Conservation (phyloP, 2,113 vertebrate species). For the Chunga burmeisteri region DNA sequence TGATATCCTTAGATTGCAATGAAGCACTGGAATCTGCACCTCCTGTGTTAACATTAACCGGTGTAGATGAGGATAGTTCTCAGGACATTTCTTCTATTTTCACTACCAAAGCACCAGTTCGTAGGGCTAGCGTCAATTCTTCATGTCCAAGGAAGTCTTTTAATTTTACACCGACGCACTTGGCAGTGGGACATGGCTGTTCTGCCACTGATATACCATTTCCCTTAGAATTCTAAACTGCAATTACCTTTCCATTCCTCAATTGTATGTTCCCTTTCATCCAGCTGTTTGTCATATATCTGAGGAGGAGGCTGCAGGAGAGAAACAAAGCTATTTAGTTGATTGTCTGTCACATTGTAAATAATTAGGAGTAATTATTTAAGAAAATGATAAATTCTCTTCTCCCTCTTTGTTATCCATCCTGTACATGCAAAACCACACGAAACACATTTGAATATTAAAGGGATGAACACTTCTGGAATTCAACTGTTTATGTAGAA, state of each 20-base stretch:
- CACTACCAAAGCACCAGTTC: background rate
- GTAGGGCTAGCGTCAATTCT: background rate
- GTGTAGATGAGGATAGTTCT: background rate
- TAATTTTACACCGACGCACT: background rate
- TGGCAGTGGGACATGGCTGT: background rate
- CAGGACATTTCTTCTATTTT: background rate
- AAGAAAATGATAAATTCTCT: background rate
- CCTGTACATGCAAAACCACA: background rate
- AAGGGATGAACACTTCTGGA: background rate
- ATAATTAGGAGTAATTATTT: background rate
- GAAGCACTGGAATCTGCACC: background rate
- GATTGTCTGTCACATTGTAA: background rate
- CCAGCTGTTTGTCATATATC: constrained; percentile 99
- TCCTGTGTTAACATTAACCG: background rate
- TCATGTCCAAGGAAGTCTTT: background rate
- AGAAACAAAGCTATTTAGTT: constrained; percentile 44
- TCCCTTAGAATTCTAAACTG: background rate
- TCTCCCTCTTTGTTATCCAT: background rate
- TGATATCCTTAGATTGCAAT: background rate
- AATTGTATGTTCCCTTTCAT: constrained; percentile 99
- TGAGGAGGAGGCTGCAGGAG: constrained; percentile 90
- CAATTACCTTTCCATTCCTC: constrained; percentile 98
- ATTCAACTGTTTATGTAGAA: background rate
- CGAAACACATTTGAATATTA: background rate
- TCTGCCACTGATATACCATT: background rate